Conservation (phyloP, 1,140 invertebrate species). For the Centruroides vittatus region DNA sequence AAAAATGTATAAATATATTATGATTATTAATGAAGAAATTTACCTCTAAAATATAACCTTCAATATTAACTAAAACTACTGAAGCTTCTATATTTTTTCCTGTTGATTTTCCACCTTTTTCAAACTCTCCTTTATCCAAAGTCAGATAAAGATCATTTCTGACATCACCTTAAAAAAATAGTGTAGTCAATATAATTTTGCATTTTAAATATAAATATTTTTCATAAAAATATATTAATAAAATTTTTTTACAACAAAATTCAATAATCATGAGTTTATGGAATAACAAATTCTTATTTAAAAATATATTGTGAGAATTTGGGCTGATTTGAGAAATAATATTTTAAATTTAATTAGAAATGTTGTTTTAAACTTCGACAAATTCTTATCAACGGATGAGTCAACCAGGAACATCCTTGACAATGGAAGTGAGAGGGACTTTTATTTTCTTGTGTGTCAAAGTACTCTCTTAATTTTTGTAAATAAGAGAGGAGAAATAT, state of each 20-base stretch:
- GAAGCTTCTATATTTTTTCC: slow-evolving; percentile 86
- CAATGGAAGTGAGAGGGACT: no score
- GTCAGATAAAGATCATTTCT: slow-evolving; percentile 85
- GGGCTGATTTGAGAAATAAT: no score
- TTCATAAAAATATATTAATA: not conserved
- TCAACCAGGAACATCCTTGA: no score
- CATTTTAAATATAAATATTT: not conserved
- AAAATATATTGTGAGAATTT: no score
- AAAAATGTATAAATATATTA: no score
- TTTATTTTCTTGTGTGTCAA: no score
- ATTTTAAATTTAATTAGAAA: no score
- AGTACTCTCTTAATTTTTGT: no score
- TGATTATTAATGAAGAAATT: slow-evolving; percentile 1
- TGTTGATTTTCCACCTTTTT: slow-evolving; percentile 84
- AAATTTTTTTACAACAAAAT: not conserved
- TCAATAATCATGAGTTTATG: not conserved
- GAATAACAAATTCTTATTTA: not conserved
- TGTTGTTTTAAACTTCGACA: no score
- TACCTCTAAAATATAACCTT: slow-evolving; percentile 56
- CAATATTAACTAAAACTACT: slow-evolving; percentile 59
- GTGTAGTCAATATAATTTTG: not conserved
- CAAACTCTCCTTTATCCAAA: slow-evolving; percentile 74
- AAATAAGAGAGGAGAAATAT: no score
- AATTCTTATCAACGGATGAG: no score
- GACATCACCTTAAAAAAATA: slow-evolving; percentile 34